Evolutionary conservation across 2,888 invertebrate species (phyloP).

Genomic region (Hydropsyche betteni): DNA sequence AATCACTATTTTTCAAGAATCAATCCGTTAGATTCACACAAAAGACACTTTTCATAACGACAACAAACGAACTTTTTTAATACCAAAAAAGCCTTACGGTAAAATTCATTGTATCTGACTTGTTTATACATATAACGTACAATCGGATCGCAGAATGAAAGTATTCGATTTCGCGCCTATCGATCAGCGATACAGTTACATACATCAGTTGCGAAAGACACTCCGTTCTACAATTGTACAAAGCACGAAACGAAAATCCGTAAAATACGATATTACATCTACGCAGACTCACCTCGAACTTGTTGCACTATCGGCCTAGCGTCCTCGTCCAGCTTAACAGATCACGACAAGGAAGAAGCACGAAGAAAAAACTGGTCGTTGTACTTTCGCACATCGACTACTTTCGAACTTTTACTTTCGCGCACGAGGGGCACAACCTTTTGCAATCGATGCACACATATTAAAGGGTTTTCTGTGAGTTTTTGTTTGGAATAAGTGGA

Average conservation of each 20-base stretch:
- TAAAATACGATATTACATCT: too few relatives aligned
- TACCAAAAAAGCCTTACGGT: slow-evolving; percentile 13
- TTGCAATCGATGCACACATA: background rate
- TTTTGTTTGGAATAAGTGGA: background rate
- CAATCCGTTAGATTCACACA: too few relatives aligned
- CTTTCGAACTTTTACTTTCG: slow-evolving; percentile 41
- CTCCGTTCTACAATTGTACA: background rate
- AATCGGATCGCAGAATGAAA: background rate
- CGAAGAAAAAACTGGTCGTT: too few relatives aligned
- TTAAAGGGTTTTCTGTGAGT: background rate
- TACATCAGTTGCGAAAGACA: background rate
- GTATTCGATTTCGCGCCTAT: slow-evolving; percentile 5
- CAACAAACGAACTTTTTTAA: background rate
- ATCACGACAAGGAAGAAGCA: background rate
- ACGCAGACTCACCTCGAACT: slow-evolving; percentile 11
- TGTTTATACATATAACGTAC: background rate
- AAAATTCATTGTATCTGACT: background rate
- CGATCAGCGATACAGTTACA: slow-evolving; percentile 8
- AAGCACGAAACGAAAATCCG: too few relatives aligned
- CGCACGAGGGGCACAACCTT: background rate
- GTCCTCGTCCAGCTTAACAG: slow-evolving; percentile 32
- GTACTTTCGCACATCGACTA: background rate
- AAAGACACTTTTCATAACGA: background rate
- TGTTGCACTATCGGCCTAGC: slow-evolving; percentile 19
- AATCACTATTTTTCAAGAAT: too few relatives aligned